Evolutionary conservation across 2,888 invertebrate species (phyloP).

Genomic region (Andrena chrysosceles): DNA sequence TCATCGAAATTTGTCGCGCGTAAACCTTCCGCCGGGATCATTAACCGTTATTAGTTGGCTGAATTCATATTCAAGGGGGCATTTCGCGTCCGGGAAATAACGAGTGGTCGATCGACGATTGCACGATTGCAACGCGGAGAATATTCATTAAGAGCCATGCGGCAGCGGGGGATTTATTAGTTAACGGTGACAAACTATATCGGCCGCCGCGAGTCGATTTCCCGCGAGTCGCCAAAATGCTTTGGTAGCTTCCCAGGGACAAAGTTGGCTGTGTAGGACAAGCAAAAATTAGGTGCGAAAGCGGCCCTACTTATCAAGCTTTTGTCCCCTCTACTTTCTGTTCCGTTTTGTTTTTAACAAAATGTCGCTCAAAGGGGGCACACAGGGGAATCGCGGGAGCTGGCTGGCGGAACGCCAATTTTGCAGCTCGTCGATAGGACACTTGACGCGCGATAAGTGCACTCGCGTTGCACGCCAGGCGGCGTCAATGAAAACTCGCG

Average conservation of each 20-base stretch:
- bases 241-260: background rate
- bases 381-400: constrained; percentile 30
- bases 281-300: constrained; percentile 19
- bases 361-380: constrained; percentile 21
- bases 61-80: constrained; percentile 35
- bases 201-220: constrained; percentile 50
- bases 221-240: constrained; percentile 31
- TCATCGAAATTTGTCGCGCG: constrained; percentile 34
- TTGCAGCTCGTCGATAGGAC: constrained; percentile 62
- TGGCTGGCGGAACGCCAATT: constrained; percentile 67
- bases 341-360: constrained; percentile 8
- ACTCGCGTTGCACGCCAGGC: constrained; percentile 49
- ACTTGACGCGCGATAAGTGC: constrained; percentile 69
- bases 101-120: constrained; percentile 38
- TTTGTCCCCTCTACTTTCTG: background rate
- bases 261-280: background rate
- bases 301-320: background rate
- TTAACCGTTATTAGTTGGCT: constrained; percentile 45
- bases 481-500: constrained; percentile 66
- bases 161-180: constrained; percentile 49
- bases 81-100: constrained; percentile 18
- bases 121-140: constrained; percentile 35
- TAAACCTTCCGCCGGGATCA: constrained; percentile 41
- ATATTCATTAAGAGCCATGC: constrained; percentile 46
- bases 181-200: constrained; percentile 42